Conservation (phyloP, 2,797 vertebrate genomes). For the Enteromius trimaculatus region DNA sequence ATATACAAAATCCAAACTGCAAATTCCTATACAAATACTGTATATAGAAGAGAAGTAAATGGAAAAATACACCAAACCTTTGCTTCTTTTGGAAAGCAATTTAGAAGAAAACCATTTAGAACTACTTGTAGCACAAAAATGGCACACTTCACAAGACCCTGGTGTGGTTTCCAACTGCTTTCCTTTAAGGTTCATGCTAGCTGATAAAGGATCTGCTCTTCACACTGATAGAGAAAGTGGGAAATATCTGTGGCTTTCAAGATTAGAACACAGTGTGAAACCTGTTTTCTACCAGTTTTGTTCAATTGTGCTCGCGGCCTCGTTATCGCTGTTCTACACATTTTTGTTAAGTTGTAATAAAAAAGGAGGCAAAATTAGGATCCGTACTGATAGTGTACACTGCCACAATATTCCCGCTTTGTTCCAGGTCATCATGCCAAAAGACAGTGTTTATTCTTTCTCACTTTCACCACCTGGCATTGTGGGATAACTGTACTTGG, state of each 20-base stretch:
- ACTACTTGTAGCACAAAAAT: background rate
- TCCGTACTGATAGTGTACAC: background rate
- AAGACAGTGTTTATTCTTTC: constrained; percentile 42
- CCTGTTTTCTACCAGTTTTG: background rate
- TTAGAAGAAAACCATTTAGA: background rate
- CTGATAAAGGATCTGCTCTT: background rate
- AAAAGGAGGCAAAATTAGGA: background rate
- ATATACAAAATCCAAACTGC: background rate
- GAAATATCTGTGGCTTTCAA: constrained; percentile 36
- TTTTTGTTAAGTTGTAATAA: constrained; percentile 4
- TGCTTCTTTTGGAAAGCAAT: background rate
- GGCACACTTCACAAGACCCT: background rate
- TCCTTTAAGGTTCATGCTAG: background rate
- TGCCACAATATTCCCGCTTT: background rate
- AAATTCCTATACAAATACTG: background rate
- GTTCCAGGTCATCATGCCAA: constrained; percentile 34
- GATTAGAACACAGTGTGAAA: constrained; percentile 15
- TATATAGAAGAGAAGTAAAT: background rate
- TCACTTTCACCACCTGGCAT: constrained; percentile 38
- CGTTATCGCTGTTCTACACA: background rate
- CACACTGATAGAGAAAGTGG: constrained; percentile 24
- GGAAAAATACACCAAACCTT: background rate
- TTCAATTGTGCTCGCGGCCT: background rate
- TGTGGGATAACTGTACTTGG: constrained; percentile 26
- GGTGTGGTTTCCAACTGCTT: constrained; percentile 4